Evolutionary conservation across 2,888 invertebrate genomes (phyloP).

Genomic region (Noctua comes): DNA sequence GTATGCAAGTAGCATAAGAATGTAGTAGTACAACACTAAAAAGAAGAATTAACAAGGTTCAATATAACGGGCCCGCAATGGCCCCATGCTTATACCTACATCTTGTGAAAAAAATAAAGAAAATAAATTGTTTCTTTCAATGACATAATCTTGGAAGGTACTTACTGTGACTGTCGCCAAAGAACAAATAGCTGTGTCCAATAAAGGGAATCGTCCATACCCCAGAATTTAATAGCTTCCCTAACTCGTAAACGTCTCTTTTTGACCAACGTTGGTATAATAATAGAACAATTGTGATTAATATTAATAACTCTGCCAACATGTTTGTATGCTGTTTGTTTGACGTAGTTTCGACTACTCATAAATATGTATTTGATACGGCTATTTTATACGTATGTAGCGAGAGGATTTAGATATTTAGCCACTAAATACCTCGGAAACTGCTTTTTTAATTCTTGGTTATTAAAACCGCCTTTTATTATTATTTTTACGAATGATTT

Average conservation of each 20-base stretch:
- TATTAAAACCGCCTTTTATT: background rate
- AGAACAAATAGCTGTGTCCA: conserved; percentile 66
- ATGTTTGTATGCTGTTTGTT: conserved; percentile 14
- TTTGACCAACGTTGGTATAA: conserved; percentile 54
- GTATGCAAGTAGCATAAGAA: background rate
- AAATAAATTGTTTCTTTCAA: background rate
- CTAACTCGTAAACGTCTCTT: conserved; percentile 55
- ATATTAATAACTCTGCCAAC: conserved; percentile 30
- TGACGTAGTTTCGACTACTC: background rate
- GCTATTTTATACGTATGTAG: conserved; percentile 22
- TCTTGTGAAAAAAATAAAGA: background rate
- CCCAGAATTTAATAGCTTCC: conserved; percentile 56
- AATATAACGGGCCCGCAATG: background rate
- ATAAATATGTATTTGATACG: conserved; percentile 4
- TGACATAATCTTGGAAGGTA: background rate
- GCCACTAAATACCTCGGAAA: background rate
- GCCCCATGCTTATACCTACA: background rate
- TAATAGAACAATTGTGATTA: conserved; percentile 36
- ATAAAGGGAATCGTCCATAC: conserved; percentile 57
- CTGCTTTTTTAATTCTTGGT: background rate
- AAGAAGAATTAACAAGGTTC: background rate
- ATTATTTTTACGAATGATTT: too few species aligned
- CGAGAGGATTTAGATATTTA: background rate
- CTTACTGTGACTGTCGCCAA: conserved; percentile 64
- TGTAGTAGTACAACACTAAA: background rate